Evolutionary conservation across 2,113 vertebrate genomes (phyloP), one percentile per base, ranked within the genome.

Genomic region (Ariopsis seemanni): DNA sequence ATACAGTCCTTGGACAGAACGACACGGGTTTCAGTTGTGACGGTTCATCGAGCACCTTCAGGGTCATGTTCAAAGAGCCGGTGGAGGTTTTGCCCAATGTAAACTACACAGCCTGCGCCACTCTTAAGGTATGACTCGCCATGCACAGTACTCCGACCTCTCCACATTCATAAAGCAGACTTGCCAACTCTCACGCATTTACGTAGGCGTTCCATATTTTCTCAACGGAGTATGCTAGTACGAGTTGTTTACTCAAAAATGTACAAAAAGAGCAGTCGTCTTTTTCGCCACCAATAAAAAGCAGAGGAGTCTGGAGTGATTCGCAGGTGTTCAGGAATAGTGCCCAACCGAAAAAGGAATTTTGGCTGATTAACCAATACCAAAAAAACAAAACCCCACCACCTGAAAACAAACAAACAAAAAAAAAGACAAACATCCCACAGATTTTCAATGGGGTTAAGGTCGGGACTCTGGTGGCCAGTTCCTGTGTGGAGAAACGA

Each of bases 1-100:
- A 99, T 94, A 99, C 98, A 0, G 96, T 98, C 3, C 93, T 99
- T 88, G 98, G 98, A 58, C 98, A 99, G 95, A 99, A 99, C 0
- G 98, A 99, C 93, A 99, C 98, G 0, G 98, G 98, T 2, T 99
- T 99, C 96, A 99, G 98, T 95, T 99, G 98, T 0, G 98, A 99
- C 0, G 98, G 98, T 0, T 99, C 97, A 0, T 96, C 98, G 69
- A 98, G 96, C 94, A 99, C 98, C 9, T 99, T 99, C 95, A 96
- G 98, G 0, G 98, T 99, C 88, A 99, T 99, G 98, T 99, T 99
- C 91, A 99, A 99, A 92, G 98, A 99, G 89, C 98, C 98, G 0
- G 97, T 99, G 48, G 98, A 99, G 92, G 97, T 99, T 48, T 91
- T 99, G 30, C 98, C 98, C 92, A 99, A 96, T 0, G 98, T 99